Conservation (phyloP, 2,113 vertebrate genomes). For the Pithys albifrons region DNA sequence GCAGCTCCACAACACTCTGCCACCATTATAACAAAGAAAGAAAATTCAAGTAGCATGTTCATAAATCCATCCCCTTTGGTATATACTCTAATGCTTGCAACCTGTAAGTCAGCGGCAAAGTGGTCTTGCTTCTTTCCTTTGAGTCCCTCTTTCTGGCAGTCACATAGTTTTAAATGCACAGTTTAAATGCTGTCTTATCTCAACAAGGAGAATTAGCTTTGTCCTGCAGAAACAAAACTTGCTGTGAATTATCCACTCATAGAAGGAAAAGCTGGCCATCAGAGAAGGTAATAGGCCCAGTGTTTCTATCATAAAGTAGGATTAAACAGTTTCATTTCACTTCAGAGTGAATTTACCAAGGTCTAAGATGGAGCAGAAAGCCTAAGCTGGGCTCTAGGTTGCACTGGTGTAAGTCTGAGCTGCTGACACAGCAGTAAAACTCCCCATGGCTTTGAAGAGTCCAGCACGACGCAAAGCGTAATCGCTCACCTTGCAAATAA, state of each 20-base stretch:
- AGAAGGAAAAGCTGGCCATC: neutral
- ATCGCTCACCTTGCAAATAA: neutral
- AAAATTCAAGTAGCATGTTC: neutral
- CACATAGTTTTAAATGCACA: neutral
- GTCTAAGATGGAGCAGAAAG: neutral
- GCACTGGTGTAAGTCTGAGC: neutral
- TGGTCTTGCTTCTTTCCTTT: neutral
- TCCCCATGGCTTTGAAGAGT: neutral
- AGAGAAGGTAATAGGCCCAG: neutral
- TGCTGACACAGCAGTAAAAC: neutral
- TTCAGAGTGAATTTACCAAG: neutral
- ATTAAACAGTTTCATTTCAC: neutral
- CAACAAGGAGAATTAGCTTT: neutral
- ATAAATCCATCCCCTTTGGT: neutral
- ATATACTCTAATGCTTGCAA: neutral
- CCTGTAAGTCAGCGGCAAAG: neutral
- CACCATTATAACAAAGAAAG: neutral
- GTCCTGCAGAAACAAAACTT: neutral
- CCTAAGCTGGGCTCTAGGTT: neutral
- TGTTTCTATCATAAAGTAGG: neutral
- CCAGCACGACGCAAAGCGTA: neutral
- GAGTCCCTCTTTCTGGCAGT: neutral
- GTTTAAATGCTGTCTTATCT: neutral
- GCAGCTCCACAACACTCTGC: neutral
- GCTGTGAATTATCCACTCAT: neutral